Evolutionary conservation across 2,797 vertebrate species (phyloP), one percentile per base, ranked within the genome.

Genomic region (Mus caroli): DNA sequence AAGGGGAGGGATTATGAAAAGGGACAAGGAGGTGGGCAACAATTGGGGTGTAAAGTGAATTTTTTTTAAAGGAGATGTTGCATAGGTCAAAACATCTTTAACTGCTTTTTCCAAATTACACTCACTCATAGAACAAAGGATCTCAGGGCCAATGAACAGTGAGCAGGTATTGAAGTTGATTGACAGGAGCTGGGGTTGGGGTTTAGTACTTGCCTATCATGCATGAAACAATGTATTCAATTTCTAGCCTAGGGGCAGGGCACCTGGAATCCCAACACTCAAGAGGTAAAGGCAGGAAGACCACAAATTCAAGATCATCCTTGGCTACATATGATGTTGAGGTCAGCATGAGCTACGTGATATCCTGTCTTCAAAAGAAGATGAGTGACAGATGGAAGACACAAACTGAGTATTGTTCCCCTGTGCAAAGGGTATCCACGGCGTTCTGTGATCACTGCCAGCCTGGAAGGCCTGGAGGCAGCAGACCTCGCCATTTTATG

Each of bases 371-470:
- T 58, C 52, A 60, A 75, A 60, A 73, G 46, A 37, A 71, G 28
- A 22, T 24, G 37, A 1, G 28, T 43, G 54, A 43, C 54, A 8
- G 67, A 14, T 56, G 19, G 14, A 34, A 60, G 52, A 77, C 2
- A 0, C 2, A 77, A 20, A 24, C 0, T 5, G 6, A 28, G 19
- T 20, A 3, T 2, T 2, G 24, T n/a, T 73, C 8, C 12, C 22
- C 40, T 1, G 1, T 2, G 0, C 4, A 3, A 1, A 73, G 37
- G 40, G 5, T 19, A 56, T 52, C 34, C 24, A 43, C 37, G 24
- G 14, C n/a, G 24, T 34, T 34, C 37, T 26, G 80, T 0, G 3
- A 1, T 6, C 4, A 6, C 31, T 19, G 15, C 12, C 17, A 10
- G 0, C 19, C 0, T 0, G 9, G 20, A 34, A 37, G 24, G 28